Conservation (phyloP, 2,113 vertebrate genomes). For the Phalacrocorax brasilianus region DNA sequence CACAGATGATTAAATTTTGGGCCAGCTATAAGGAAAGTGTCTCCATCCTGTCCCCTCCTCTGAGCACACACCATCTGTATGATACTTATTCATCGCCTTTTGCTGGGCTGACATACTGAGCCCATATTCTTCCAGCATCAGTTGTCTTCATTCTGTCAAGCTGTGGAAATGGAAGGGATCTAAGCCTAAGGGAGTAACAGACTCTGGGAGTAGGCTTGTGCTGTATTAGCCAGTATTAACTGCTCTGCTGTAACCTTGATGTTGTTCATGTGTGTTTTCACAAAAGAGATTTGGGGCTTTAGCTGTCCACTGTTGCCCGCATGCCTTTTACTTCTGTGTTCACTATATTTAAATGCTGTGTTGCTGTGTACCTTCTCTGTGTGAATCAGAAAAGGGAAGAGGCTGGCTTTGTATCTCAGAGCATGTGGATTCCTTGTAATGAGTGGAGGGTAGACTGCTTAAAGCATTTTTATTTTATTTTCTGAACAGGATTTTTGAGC, state of each 20-base stretch:
- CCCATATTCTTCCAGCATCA: slow-evolving; percentile 22
- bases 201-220: not conserved
- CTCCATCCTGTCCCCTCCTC: slow-evolving; percentile 43
- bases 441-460: not conserved
- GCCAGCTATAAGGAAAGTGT: slow-evolving; percentile 17
- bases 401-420: not conserved
- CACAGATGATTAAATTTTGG: slow-evolving; percentile 80
- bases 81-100: slow-evolving; percentile 10
- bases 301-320: not conserved
- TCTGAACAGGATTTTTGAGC: not conserved
- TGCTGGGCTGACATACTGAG: slow-evolving; percentile 15
- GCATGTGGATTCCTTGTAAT: not conserved
- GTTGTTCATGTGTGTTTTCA: not conserved
- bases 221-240: not conserved
- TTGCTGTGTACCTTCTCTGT: not conserved
- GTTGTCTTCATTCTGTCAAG: not conserved
- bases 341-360: not conserved
- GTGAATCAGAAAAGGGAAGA: not conserved
- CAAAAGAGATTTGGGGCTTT: not conserved
- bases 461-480: slow-evolving; percentile 24
- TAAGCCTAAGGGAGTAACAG: not conserved
- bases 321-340: not conserved
- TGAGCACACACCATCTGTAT: slow-evolving; percentile 34
- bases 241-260: not conserved
- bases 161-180: slow-evolving; percentile 11